Base-by-base conservation (phyloP, 1,140 invertebrate genomes). In the Polypedilum pembai region DNA sequence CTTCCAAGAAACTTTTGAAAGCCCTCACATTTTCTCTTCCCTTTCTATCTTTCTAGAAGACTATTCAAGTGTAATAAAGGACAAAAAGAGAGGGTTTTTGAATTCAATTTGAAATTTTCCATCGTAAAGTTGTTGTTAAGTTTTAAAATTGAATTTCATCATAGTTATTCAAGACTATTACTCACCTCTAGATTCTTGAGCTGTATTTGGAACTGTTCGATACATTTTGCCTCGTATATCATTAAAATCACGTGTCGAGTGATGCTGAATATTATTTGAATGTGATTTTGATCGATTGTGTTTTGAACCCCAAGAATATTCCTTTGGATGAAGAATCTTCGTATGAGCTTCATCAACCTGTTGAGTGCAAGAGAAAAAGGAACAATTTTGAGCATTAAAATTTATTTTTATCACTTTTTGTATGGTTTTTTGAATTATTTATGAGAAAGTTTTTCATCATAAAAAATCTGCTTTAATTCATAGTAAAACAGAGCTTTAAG, bases 321-420 rank as follows among this genome's bases (percentile, higher is more conserved):
- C 45, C 12, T 56, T 56, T 10, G 78, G 80, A 73, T 82, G 81
- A 77, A 82, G 80, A 24, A 81, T 82, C 72, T 79, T 81, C 24
- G 80, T 78, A 75, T 76, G 80, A 75, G 79, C 81, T 74, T 82
- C 81, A 75, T 82, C 81, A 74, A 82, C 81, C 81, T 82, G 77
- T 76, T 74, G 69, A 75, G 10, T 4, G 74, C 2, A 66, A 17
- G 17, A 41, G 18, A 40, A 18, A 41, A 10, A 74, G 24, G 3
- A n/a, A 21, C 20, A 40, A 4, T 3, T 41, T 69, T 66, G 40
- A 12, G 8, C 69, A 12, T 74, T 24, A 15, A 18, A 21, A 33
- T 73, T 21, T 5, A 33, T 33, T 33, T 33, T 33, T 33, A 33
- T 33, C 24, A 33, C 24, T 33, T 33, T 33, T 33, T 33, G 24